Conservation (phyloP, 2,797 vertebrate genomes). For the Tokudaia tokunoshimensis region DNA sequence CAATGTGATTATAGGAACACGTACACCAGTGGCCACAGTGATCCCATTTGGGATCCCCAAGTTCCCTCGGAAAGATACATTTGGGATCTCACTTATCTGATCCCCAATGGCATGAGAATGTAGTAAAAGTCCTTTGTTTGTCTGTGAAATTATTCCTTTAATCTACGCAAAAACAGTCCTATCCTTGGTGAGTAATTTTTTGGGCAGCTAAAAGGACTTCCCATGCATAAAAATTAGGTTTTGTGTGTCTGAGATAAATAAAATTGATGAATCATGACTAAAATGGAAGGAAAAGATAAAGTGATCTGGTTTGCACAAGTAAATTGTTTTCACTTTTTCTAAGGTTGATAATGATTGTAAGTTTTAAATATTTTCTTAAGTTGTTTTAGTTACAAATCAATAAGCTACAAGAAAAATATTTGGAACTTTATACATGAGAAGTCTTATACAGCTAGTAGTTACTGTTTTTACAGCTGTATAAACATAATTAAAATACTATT, state of each 20-base stretch:
- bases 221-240: background rate
- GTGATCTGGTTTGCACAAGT: fast-evolving
- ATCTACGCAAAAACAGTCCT: background rate
- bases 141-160: background rate
- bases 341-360: background rate
- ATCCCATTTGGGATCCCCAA: background rate
- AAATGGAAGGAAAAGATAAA: fast-evolving
- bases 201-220: background rate
- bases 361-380: background rate
- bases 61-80: background rate
- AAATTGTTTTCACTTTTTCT: background rate
- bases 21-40: background rate
- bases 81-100: background rate
- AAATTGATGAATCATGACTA: background rate
- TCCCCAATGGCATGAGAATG: background rate
- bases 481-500: background rate
- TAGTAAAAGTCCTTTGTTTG: background rate
- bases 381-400: background rate
- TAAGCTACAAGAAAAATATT: background rate
- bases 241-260: background rate
- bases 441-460: background rate
- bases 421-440: background rate
- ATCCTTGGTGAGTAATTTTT: slow-evolving; percentile 6
- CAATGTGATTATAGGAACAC: background rate
- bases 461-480: background rate